phyloP scores from a whole-genome alignment of 2,888 invertebrate genomes.

The Ctenicera cuprea region DNA sequence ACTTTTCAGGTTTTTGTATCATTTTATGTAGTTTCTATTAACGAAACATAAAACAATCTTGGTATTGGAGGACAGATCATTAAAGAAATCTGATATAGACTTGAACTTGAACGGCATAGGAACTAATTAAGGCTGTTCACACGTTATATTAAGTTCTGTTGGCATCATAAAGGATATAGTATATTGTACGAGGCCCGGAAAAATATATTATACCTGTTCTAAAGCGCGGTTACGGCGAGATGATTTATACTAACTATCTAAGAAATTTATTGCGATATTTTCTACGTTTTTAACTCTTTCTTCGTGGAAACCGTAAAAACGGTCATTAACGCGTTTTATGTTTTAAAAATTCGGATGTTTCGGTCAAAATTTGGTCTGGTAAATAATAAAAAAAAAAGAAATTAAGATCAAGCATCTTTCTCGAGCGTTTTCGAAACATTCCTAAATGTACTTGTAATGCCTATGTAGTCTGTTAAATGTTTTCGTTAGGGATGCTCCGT shows the following conservation, averaged over 20 bases:
- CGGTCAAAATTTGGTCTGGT: no score
- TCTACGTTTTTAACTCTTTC: slow-evolving; percentile 36
- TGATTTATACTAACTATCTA: slow-evolving; percentile 46
- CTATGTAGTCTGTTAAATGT: slow-evolving; percentile 38
- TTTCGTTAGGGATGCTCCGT: slow-evolving; percentile 44
- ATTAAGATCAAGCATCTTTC: no score
- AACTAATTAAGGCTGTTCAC: slow-evolving; percentile 59
- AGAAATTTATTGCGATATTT: slow-evolving; percentile 36
- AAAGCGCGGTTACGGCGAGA: slow-evolving; percentile 45
- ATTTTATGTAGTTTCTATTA: slow-evolving; percentile 17
- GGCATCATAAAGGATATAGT: slow-evolving; percentile 51
- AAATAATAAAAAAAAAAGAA: no score
- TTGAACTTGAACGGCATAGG: slow-evolving; percentile 49
- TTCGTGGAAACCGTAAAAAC: slow-evolving; percentile 36
- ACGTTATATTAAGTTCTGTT: slow-evolving; percentile 56
- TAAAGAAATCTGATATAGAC: slow-evolving; percentile 50
- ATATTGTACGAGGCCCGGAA: slow-evolving; percentile 53
- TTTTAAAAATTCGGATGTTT: background rate
- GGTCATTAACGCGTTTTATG: background rate
- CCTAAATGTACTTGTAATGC: slow-evolving; percentile 14
- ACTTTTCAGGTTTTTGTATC: slow-evolving; percentile 4
- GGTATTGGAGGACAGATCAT: slow-evolving; percentile 42
- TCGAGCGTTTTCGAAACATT: background rate
- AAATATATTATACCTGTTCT: slow-evolving; percentile 52
- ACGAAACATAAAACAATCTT: slow-evolving; percentile 16